Percentiles rank a stretch among this genome's conserved stretches.
Conservation (phyloP, 1,140 invertebrate species). For the Zophobas morio region DNA sequence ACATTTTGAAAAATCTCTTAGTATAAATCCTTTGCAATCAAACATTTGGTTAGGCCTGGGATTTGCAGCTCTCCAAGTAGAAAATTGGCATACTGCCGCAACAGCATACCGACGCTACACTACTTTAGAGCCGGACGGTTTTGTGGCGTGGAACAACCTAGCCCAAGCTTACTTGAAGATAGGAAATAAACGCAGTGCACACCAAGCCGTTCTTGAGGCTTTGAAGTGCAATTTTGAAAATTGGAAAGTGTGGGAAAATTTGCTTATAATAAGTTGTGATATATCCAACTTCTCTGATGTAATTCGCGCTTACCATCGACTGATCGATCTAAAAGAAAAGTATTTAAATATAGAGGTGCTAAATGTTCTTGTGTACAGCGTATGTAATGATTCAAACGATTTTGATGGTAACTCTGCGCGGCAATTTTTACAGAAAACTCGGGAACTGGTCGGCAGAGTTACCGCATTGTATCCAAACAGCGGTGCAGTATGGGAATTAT, state of each 20-base stretch:
- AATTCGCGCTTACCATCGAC: slow-evolving; percentile 86
- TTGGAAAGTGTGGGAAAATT: slow-evolving; percentile 98
- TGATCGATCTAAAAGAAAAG: slow-evolving; percentile 87
- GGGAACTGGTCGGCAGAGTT: slow-evolving; percentile 87
- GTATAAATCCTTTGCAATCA: slow-evolving; percentile 89
- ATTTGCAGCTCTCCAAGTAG: slow-evolving; percentile 83
- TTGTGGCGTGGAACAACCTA: slow-evolving; percentile 98
- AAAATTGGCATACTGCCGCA: slow-evolving; percentile 88
- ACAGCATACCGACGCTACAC: slow-evolving; percentile 90
- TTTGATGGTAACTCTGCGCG: slow-evolving; percentile 68
- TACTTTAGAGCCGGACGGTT: slow-evolving; percentile 88
- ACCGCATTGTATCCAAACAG: slow-evolving; percentile 79
- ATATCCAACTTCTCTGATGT: slow-evolving; percentile 83
- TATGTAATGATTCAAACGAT: slow-evolving; percentile 76
- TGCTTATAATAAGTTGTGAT: slow-evolving; percentile 86
- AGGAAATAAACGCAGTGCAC: slow-evolving; percentile 88
- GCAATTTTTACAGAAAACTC: slow-evolving; percentile 74
- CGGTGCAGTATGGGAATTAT: slow-evolving; percentile 84
- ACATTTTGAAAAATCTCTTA: slow-evolving; percentile 85
- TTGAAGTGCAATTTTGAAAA: slow-evolving; percentile 95
- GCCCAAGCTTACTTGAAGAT: slow-evolving; percentile 92
- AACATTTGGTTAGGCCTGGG: slow-evolving; percentile 89
- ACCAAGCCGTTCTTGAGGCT: slow-evolving; percentile 88
- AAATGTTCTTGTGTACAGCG: slow-evolving; percentile 80
- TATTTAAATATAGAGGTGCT: slow-evolving; percentile 87